These are phyloP conservation scores for Pseudomyrmex dendroicus DNA, from an alignment of 1,140 invertebrate species.

Conservation along the genomic window DNA sequence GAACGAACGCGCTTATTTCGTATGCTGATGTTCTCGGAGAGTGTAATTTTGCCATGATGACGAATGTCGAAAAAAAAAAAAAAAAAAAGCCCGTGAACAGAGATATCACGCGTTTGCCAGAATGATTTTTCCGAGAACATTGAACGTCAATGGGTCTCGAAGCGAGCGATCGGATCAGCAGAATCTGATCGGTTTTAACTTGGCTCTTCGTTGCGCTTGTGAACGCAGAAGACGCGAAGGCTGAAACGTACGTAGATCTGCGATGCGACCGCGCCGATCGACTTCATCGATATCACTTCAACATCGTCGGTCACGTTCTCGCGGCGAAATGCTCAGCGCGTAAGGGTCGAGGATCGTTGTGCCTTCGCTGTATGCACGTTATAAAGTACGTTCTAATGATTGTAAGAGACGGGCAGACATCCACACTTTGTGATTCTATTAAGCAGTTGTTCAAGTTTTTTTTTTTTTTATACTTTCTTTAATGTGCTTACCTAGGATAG, in stretches of 20 bases:
- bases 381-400: constrained; percentile 76
- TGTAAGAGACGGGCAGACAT: constrained; percentile 76
- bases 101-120: constrained; percentile 16
- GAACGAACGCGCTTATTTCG: constrained; percentile 78
- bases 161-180: constrained; percentile 1
- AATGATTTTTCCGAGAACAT: constrained; percentile 46
- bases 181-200: constrained; percentile 1
- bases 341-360: constrained; percentile 85
- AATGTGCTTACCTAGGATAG: constrained; percentile 83
- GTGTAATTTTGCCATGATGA: constrained; percentile 83
- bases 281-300: constrained; percentile 24
- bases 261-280: background rate
- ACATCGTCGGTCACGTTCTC: constrained; percentile 74
- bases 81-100: background rate
- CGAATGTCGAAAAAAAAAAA: constrained; percentile 46
- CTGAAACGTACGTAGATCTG: constrained; percentile 30
- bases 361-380: constrained; percentile 81
- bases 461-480: constrained; percentile 80
- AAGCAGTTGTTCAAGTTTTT: constrained; percentile 73
- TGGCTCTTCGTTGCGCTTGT: background rate
- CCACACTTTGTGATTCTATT: constrained; percentile 83
- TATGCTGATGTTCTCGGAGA: constrained; percentile 81
- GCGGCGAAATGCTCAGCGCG: constrained; percentile 81
- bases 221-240: background rate
- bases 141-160: constrained; percentile 37